phyloP scores from a whole-genome alignment of 2,797 vertebrate species.

The Chromis chromis region DNA sequence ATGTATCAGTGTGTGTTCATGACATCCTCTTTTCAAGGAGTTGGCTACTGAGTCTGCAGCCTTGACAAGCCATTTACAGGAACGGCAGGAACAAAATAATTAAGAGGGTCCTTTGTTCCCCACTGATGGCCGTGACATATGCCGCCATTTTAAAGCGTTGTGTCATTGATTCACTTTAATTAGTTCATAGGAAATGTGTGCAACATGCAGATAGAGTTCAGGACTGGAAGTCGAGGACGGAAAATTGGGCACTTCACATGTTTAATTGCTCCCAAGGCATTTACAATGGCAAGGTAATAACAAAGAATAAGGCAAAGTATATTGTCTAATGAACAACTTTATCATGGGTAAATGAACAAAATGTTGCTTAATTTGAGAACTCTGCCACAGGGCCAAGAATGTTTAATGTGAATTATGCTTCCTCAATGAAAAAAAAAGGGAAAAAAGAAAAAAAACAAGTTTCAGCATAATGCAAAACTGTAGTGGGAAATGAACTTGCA shows the following conservation, averaged over 20 bases:
- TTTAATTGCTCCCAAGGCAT: constrained; percentile 84
- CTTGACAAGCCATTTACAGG: constrained; percentile 82
- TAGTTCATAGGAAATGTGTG: constrained; percentile 81
- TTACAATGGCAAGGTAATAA: constrained; percentile 76
- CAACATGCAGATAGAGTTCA: constrained; percentile 79
- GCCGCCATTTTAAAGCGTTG: constrained; percentile 81
- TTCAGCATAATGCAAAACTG: constrained; percentile 61
- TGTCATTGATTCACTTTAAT: constrained; percentile 88
- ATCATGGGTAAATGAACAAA: constrained; percentile 77
- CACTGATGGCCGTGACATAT: constrained; percentile 81
- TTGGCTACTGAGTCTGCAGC: constrained; percentile 61
- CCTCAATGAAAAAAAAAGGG: constrained; percentile 35
- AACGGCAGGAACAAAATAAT: constrained; percentile 85
- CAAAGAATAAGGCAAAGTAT: constrained; percentile 76
- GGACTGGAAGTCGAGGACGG: constrained; percentile 72
- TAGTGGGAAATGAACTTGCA: constrained; percentile 47
- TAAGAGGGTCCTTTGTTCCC: constrained; percentile 83
- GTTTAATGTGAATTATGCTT: constrained; percentile 76
- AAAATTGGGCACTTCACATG: constrained; percentile 82
- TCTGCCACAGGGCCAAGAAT: constrained; percentile 67
- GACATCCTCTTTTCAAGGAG: constrained; percentile 71
- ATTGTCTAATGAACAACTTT: constrained; percentile 81
- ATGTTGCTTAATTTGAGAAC: constrained; percentile 77
- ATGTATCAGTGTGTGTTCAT: constrained; percentile 49
- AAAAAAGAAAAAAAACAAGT: constrained; percentile 24